Conservation (phyloP, 1,140 invertebrate species). For the Aphelenchoides besseyi region DNA sequence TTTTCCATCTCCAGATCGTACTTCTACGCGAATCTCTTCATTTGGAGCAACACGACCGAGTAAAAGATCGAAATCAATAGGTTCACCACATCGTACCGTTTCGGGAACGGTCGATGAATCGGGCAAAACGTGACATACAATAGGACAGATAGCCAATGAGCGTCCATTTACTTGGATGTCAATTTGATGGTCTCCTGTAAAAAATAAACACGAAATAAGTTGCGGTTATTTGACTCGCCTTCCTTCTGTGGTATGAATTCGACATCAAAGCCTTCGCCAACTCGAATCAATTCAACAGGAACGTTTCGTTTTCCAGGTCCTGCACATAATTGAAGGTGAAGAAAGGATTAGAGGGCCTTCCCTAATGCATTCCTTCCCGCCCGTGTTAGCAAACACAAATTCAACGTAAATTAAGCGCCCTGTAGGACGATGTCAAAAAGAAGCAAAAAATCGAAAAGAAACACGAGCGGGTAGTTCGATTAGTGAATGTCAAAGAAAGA, state of each 20-base stretch:
- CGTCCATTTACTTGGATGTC: conserved; percentile 54
- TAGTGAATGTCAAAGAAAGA: conserved; percentile 19
- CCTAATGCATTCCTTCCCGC: conserved; percentile 8
- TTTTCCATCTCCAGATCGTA: conserved; percentile 28
- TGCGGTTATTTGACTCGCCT: conserved; percentile 36
- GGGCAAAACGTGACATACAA: conserved; percentile 29
- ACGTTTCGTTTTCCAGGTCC: conserved; percentile 40
- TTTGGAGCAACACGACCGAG: background rate
- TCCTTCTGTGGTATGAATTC: conserved; percentile 49
- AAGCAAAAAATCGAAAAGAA: conserved; percentile 10
- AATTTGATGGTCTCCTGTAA: conserved; percentile 50
- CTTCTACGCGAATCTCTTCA: conserved; percentile 47
- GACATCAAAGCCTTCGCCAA: conserved; percentile 40
- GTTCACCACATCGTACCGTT: conserved; percentile 1
- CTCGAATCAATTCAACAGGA: conserved; percentile 35
- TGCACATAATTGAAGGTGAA: conserved; percentile 18
- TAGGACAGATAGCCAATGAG: conserved; percentile 38
- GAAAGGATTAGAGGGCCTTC: conserved; percentile 22
- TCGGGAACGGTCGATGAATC: conserved; percentile 4
- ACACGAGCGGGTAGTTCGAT: conserved; percentile 12
- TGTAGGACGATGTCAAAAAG: too few relatives aligned
- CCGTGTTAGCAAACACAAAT: conserved; percentile 2
- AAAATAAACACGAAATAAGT: background rate
- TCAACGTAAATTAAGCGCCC: background rate
- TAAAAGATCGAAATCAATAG: conserved; percentile 2